These are phyloP conservation scores for Acanthurus leucopareius DNA, from an alignment of 2,797 vertebrate genomes.

Conservation along the genomic window DNA sequence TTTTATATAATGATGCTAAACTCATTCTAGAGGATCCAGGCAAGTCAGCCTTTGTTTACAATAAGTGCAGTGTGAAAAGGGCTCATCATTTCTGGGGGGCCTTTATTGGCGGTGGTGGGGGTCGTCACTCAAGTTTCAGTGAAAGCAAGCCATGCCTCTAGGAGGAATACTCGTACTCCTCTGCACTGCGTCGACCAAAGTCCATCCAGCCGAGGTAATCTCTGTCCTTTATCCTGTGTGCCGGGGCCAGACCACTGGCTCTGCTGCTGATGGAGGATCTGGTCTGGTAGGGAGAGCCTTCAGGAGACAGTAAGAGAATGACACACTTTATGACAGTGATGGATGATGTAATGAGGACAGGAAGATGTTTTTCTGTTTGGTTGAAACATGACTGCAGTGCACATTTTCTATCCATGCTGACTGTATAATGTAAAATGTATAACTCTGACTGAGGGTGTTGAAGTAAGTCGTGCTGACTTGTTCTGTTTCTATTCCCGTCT, in stretches of 20 bases:
- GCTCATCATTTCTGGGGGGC: conserved; percentile 44
- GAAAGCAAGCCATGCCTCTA: conserved; percentile 72
- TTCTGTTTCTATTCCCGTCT: conserved; percentile 48
- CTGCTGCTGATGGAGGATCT: conserved; percentile 88
- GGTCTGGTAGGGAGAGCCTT: conserved; percentile 69
- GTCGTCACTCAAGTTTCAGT: conserved; percentile 15
- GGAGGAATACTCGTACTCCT: conserved; percentile 94
- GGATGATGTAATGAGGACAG: neutral
- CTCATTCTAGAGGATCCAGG: conserved; percentile 17
- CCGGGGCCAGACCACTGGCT: conserved; percentile 85
- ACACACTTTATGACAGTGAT: neutral
- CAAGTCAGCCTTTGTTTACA: conserved; percentile 45
- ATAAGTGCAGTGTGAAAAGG: conserved; percentile 67
- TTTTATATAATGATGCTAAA: conserved; percentile 11
- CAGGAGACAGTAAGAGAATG: neutral
- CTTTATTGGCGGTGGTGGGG: conserved; percentile 22
- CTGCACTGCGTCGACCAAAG: conserved; percentile 95
- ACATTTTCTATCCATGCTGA: neutral
- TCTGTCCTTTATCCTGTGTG: conserved; percentile 95
- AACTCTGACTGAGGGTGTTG: conserved; percentile 8
- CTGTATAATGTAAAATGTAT: neutral
- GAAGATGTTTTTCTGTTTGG: neutral
- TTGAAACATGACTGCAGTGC: neutral
- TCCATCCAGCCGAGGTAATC: conserved; percentile 99
- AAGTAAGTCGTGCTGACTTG: conserved; percentile 40